phyloP scores from a whole-genome alignment of 2,797 vertebrate species.

The Aratinga solstitialis region DNA sequence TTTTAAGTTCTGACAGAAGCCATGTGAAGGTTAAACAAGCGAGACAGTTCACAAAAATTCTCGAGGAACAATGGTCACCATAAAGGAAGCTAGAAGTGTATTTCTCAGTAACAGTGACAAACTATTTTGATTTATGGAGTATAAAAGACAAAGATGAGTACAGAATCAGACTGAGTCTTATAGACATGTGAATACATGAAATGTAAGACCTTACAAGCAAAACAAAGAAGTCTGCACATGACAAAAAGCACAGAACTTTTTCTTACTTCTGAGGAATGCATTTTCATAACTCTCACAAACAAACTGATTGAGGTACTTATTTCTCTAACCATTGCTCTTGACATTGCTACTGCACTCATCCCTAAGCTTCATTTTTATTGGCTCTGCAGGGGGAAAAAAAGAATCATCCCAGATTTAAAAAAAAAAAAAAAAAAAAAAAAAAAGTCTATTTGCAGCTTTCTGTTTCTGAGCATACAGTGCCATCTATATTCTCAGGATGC shows the following conservation, averaged over 20 bases:
- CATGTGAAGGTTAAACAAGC: neutral
- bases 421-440: neutral
- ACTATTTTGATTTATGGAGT: neutral
- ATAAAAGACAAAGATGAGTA: neutral
- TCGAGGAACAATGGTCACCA: neutral
- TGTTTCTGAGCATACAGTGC: slow-evolving; percentile 25
- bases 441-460: neutral
- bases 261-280: neutral
- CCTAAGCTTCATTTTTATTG: neutral
- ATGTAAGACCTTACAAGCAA: neutral
- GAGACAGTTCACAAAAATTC: neutral
- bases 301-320: neutral
- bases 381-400: neutral
- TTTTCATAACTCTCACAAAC: neutral
- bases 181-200: neutral
- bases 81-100: neutral
- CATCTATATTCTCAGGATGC: slow-evolving; percentile 24
- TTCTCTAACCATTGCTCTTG: neutral
- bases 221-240: neutral
- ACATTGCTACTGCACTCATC: neutral
- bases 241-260: slow-evolving; percentile 6
- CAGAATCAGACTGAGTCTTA: neutral
- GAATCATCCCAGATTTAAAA: neutral
- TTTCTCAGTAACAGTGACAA: neutral
- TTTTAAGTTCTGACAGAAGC: neutral